phyloP scores from a whole-genome alignment of 2,113 vertebrate genomes.

The Diadophis punctatus region DNA sequence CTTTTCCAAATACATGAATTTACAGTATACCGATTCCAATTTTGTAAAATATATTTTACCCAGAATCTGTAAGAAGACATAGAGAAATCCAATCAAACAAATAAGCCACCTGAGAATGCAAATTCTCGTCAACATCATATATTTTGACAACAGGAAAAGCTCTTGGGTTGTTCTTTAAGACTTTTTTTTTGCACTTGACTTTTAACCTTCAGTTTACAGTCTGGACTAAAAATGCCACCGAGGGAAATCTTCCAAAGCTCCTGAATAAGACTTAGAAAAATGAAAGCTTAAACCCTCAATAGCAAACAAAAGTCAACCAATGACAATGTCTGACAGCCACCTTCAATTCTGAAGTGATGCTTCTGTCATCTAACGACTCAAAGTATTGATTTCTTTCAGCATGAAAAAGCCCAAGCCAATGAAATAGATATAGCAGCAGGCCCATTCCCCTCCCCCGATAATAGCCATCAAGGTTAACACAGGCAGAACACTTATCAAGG shows the following conservation, averaged over 20 bases:
- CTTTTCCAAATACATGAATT: background rate
- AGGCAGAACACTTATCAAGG: constrained; percentile 94
- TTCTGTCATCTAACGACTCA: constrained; percentile 83
- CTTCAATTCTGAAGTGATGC: constrained; percentile 95
- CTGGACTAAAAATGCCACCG: constrained; percentile 69
- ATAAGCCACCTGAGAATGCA: constrained; percentile 66
- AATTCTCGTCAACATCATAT: constrained; percentile 69
- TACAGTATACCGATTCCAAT: constrained; percentile 53
- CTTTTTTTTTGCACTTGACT: constrained; percentile 76
- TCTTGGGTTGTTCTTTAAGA: constrained; percentile 66
- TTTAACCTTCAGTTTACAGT: constrained; percentile 77
- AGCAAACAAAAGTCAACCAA: constrained; percentile 92
- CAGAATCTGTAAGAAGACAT: constrained; percentile 66
- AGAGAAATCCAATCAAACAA: constrained; percentile 51
- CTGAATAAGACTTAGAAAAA: constrained; percentile 83
- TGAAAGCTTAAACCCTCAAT: constrained; percentile 92
- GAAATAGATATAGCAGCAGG: constrained; percentile 80
- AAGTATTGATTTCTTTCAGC: constrained; percentile 92
- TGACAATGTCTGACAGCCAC: constrained; percentile 90
- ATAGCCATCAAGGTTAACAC: constrained; percentile 94
- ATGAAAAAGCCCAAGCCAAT: constrained; percentile 82
- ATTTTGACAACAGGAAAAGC: constrained; percentile 71
- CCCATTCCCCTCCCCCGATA: constrained; percentile 57
- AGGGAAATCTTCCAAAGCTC: constrained; percentile 81
- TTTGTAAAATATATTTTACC: constrained; percentile 63